Conservation (phyloP, 2,797 vertebrate species). For the Rhodeus uyekii region DNA sequence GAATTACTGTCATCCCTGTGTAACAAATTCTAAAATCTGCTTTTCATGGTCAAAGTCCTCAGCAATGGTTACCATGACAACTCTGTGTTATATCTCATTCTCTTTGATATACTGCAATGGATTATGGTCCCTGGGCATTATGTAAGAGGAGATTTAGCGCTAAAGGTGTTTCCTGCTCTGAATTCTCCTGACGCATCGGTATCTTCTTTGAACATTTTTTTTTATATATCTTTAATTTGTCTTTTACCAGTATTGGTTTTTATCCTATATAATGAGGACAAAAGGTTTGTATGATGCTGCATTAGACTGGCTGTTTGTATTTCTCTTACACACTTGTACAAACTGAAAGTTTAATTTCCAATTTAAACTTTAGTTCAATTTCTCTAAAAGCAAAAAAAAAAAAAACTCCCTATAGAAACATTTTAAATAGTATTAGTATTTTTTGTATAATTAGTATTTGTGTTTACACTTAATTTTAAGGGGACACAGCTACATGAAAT, state of each 20-base stretch:
- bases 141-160: slow-evolving; percentile 71
- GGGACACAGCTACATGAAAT: too few relatives aligned
- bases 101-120: slow-evolving; percentile 73
- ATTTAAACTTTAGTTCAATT: too few relatives aligned
- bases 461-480: too few relatives aligned
- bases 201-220: background rate
- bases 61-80: slow-evolving; percentile 79
- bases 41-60: slow-evolving; percentile 68
- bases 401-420: too few relatives aligned
- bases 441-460: too few relatives aligned
- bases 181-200: background rate
- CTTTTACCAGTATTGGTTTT: background rate
- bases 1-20: slow-evolving; percentile 54
- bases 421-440: too few relatives aligned
- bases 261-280: background rate
- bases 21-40: slow-evolving; percentile 74
- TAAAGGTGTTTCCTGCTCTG: slow-evolving; percentile 75
- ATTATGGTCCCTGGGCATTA: slow-evolving; percentile 74
- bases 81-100: slow-evolving; percentile 76
- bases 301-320: background rate
- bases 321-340: background rate
- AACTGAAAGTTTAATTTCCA: too few relatives aligned
- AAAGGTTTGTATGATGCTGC: background rate
- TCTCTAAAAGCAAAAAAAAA: too few relatives aligned
- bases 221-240: background rate